Percentiles rank a stretch among this genome's conserved stretches.
Evolutionary conservation across 2,113 vertebrate species (phyloP).

Genomic region (Nycticryphes semicollaris): DNA sequence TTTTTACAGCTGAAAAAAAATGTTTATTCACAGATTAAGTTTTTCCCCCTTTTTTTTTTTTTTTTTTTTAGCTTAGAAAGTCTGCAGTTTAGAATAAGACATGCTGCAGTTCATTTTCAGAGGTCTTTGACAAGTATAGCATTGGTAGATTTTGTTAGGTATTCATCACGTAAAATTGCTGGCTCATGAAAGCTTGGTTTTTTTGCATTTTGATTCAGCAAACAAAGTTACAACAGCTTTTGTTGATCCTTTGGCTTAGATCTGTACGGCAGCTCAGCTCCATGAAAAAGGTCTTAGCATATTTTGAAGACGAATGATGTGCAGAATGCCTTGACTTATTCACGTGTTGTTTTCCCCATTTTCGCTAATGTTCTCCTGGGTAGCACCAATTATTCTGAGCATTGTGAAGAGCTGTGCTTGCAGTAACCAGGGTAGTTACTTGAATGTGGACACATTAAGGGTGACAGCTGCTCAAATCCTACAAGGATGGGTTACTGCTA

Average conservation of each 20-base stretch:
- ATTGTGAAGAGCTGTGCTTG: background rate
- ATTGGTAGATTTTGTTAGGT: conserved; percentile 50
- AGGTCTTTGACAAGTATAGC: conserved; percentile 45
- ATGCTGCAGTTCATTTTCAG: conserved; percentile 33
- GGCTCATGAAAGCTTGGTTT: background rate
- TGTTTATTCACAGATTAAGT: conserved; percentile 56
- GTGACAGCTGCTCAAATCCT: background rate
- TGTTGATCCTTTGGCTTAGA: background rate
- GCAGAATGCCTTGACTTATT: background rate
- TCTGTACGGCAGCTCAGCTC: background rate
- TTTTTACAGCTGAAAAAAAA: conserved; percentile 66
- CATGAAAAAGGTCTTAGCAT: background rate
- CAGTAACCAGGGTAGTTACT: background rate
- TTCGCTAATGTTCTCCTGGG: background rate
- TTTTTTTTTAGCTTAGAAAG: conserved; percentile 21
- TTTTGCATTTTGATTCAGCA: conserved; percentile 27
- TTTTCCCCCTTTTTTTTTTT: background rate
- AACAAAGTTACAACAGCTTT: background rate
- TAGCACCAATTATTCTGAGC: background rate
- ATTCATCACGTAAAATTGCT: conserved; percentile 43
- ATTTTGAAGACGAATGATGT: background rate
- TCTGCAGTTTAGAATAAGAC: conserved; percentile 47
- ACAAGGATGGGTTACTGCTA: background rate
- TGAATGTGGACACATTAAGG: background rate
- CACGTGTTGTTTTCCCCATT: background rate